A percentile compares a stretch with the other conserved stretches of the same genome.
Conservation (phyloP, 2,113 vertebrate species). For the Microtus pennsylvanicus region DNA sequence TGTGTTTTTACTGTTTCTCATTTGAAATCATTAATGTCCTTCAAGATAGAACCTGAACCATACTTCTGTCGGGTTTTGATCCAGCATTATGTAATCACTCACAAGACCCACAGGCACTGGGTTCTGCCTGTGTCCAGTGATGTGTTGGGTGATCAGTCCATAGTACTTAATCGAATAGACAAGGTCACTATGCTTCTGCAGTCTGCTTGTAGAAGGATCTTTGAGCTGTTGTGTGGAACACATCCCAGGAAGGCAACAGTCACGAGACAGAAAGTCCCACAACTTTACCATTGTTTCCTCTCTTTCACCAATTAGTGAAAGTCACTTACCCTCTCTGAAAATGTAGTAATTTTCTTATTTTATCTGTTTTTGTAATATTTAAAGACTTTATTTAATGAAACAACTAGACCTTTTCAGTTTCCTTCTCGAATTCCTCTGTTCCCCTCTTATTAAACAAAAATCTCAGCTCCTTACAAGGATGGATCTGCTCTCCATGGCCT, state of each 20-base stretch:
- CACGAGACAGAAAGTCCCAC: neutral
- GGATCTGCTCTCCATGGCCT: rapidly evolving
- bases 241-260: neutral
- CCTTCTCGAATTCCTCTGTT: neutral
- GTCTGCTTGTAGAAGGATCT: neutral
- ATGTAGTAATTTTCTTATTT: neutral
- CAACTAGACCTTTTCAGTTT: neutral
- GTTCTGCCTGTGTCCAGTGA: neutral
- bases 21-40: neutral
- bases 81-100: neutral
- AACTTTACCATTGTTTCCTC: neutral
- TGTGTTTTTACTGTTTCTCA: neutral
- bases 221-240: neutral
- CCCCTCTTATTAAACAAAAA: neutral
- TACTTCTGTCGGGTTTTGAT: neutral
- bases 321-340: neutral
- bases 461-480: neutral
- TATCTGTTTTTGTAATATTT: neutral
- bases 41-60: neutral
- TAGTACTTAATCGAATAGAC: neutral
- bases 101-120: neutral
- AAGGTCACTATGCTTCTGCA: neutral
- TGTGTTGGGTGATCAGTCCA: neutral
- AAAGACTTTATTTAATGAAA: neutral
- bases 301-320: neutral